These are phyloP conservation scores for Nephrotoma guestfalica DNA, from an alignment of 2,888 invertebrate species.

Conservation along the genomic window DNA sequence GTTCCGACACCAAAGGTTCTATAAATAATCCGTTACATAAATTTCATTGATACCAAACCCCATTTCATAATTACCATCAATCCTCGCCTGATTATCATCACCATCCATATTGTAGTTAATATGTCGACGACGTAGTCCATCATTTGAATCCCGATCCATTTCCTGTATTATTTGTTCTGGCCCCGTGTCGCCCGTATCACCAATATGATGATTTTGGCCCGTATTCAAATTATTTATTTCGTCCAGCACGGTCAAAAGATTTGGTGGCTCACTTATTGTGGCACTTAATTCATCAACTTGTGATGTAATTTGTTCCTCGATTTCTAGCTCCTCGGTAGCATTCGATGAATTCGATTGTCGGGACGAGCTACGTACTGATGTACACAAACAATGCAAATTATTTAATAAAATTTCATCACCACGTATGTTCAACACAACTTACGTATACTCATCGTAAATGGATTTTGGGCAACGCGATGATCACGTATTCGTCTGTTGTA, in stretches of 20 bases:
- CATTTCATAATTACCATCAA: background rate
- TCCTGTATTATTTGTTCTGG: slow-evolving; percentile 16
- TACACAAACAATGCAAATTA: background rate
- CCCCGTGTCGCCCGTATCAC: slow-evolving; percentile 14
- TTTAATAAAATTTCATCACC: background rate
- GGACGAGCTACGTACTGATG: slow-evolving; percentile 11
- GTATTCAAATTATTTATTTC: slow-evolving; percentile 12
- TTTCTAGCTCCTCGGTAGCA: slow-evolving; percentile 26
- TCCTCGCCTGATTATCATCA: background rate
- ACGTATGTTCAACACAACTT: background rate
- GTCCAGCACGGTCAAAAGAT: background rate
- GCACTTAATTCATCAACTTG: slow-evolving; percentile 12
- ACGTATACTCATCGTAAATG: slow-evolving; percentile 5
- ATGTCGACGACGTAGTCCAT: slow-evolving; percentile 15
- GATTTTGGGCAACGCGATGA: slow-evolving; percentile 11
- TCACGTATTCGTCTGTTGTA: slow-evolving; percentile 13
- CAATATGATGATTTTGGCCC: slow-evolving; percentile 13
- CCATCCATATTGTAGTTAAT: slow-evolving; percentile 12
- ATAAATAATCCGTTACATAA: background rate
- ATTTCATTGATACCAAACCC: background rate
- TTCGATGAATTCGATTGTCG: slow-evolving; percentile 21
- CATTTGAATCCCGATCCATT: slow-evolving; percentile 15
- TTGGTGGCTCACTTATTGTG: background rate
- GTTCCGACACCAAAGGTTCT: background rate
- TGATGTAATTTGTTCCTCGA: slow-evolving; percentile 3